These are phyloP conservation scores for Drosophila bipectinata DNA, from an alignment of 1,140 invertebrate species.

Conservation along the genomic window DNA sequence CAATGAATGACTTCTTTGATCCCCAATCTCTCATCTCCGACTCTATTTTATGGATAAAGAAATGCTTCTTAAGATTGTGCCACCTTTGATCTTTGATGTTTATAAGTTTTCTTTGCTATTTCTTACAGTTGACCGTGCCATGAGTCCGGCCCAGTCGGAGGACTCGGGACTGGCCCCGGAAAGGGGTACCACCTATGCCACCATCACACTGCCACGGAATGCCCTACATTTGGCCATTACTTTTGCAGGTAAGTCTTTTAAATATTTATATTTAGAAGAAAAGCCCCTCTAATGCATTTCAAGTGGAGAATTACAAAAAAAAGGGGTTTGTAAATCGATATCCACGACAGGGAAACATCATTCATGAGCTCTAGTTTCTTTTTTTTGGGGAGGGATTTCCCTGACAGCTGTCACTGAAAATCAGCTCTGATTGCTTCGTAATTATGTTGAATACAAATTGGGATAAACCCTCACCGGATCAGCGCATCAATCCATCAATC, in stretches of 20 bases:
- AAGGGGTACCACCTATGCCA: conserved; percentile 83
- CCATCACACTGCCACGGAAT: conserved; percentile 82
- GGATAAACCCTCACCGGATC: conserved; percentile 15
- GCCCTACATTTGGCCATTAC: conserved; percentile 80
- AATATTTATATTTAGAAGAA: background rate
- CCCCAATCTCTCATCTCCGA: conserved; percentile 30
- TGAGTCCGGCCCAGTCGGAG: conserved; percentile 83
- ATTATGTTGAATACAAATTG: conserved; percentile 40
- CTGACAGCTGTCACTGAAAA: conserved; percentile 62
- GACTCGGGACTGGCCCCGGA: conserved; percentile 82
- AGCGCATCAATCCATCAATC: conserved; percentile 5
- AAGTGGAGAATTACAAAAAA: conserved; percentile 3
- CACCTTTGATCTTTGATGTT: conserved; percentile 63
- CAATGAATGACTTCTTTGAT: conserved; percentile 2
- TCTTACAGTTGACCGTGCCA: conserved; percentile 77
- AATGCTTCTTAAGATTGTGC: conserved; percentile 22
- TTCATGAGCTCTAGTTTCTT: background rate
- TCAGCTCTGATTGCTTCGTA: conserved; percentile 33
- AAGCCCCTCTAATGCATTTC: conserved; percentile 26
- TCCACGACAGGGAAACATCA: conserved; percentile 5
- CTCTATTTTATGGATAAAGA: conserved; percentile 16
- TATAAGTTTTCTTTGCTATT: conserved; percentile 6
- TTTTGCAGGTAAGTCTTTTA: conserved; percentile 74
- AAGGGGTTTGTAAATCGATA: conserved; percentile 20
- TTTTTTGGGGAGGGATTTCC: background rate